These are phyloP conservation scores for Babyrousa celebensis DNA, from an alignment of 2,797 vertebrate genomes.

Conservation along the genomic window DNA sequence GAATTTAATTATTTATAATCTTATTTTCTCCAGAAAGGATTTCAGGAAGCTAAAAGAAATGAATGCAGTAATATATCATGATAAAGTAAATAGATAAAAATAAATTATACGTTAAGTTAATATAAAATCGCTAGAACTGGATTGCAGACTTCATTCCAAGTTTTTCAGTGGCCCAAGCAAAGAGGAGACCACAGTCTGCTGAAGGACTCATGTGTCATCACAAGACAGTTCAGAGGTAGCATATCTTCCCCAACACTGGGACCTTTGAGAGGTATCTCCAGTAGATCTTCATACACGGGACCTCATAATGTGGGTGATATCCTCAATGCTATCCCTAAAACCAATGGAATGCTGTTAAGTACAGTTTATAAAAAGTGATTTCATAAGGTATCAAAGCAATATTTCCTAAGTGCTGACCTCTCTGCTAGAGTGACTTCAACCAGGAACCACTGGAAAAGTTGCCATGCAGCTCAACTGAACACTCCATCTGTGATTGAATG, in stretches of 20 bases:
- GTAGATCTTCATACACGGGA: not conserved
- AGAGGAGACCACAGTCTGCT: not conserved
- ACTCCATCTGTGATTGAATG: not conserved
- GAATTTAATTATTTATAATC: slow-evolving; percentile 72
- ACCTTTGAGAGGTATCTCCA: not conserved
- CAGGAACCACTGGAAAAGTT: not conserved
- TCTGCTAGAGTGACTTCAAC: not conserved
- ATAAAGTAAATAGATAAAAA: slow-evolving; percentile 73
- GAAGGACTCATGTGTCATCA: not conserved
- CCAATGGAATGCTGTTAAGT: not conserved
- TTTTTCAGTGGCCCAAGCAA: slow-evolving; percentile 19
- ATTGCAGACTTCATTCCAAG: slow-evolving; percentile 63
- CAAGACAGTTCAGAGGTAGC: not conserved
- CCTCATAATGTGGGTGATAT: not conserved
- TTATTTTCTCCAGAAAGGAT: slow-evolving; percentile 69
- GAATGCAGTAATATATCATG: slow-evolving; percentile 51
- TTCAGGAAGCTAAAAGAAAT: slow-evolving; percentile 65
- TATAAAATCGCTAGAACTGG: slow-evolving; percentile 57
- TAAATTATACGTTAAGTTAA: slow-evolving; percentile 67
- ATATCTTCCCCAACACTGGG: not conserved
- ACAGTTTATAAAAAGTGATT: not conserved
- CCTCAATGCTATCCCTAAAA: not conserved
- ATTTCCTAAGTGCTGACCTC: not conserved
- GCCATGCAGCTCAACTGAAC: not conserved
- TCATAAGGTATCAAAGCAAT: not conserved